These are phyloP conservation scores for Monoplex corrugatus DNA, from an alignment of 2,888 invertebrate species.

Conservation along the genomic window DNA sequence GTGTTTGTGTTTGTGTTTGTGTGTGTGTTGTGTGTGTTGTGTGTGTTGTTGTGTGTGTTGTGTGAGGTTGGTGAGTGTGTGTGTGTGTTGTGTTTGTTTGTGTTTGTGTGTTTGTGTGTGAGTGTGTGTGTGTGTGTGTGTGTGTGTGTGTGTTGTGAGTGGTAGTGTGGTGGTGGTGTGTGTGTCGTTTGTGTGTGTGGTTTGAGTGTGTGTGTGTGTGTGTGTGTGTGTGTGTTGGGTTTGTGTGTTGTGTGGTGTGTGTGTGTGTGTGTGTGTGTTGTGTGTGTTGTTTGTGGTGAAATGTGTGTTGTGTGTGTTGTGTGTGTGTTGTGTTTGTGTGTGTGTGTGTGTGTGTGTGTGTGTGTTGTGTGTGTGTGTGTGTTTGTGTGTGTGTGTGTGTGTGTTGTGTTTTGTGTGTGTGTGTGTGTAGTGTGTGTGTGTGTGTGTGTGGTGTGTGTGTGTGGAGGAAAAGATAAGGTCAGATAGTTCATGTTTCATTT, in stretches of 20 bases:
- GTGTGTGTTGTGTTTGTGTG: not conserved
- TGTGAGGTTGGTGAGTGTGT: not conserved
- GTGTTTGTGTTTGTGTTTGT: too few species aligned
- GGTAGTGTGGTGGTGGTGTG: too few species aligned
- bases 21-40: too few species aligned
- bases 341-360: not conserved
- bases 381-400: too few species aligned
- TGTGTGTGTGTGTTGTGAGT: slow-evolving; percentile 16
- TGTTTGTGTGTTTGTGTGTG: not conserved
- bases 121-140: not conserved
- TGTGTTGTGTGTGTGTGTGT: not conserved
- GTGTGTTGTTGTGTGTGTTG: too few species aligned
- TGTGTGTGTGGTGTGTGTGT: too few species aligned
- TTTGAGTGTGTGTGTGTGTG: slow-evolving; percentile 1
- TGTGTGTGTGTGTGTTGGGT: slow-evolving; percentile 6
- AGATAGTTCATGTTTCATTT: too few species aligned
- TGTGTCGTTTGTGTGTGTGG: not conserved
- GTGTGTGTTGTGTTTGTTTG: not conserved
- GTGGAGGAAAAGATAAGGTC: not conserved
- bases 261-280: not conserved
- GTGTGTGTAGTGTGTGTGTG: too few species aligned
- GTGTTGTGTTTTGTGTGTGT: too few species aligned
- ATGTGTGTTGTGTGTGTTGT: not conserved
- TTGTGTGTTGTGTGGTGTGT: not conserved
- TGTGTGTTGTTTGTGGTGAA: not conserved